These are phyloP conservation scores for Zaprionus tsacasi DNA, from an alignment of 1,140 invertebrate genomes.

Conservation along the genomic window DNA sequence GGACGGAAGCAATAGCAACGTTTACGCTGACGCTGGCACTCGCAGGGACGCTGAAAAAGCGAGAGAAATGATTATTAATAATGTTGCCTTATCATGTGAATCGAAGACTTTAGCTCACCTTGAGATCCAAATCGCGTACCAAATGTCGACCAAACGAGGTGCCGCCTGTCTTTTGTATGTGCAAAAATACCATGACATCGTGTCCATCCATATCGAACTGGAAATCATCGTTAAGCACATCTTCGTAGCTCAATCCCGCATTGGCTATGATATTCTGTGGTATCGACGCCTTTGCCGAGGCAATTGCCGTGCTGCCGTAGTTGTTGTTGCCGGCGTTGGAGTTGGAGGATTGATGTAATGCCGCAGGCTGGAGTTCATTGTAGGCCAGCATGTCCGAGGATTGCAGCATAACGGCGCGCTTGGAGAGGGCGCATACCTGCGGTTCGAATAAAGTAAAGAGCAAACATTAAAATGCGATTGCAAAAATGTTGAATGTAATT, in stretches of 20 bases:
- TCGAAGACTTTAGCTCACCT: conserved; percentile 84
- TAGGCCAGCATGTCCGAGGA: conserved; percentile 78
- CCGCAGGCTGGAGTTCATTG: conserved; percentile 68
- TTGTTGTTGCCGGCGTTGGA: conserved; percentile 55
- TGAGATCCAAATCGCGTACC: conserved; percentile 95
- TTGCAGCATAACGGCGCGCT: conserved; percentile 85
- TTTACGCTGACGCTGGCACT: conserved; percentile 93
- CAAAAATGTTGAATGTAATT: conserved; percentile 51
- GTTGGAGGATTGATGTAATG: conserved; percentile 54
- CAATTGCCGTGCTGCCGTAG: conserved; percentile 58
- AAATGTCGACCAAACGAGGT: conserved; percentile 98
- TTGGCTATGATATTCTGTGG: conserved; percentile 79
- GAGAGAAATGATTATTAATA: not conserved
- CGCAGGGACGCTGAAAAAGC: conserved; percentile 89
- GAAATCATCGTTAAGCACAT: conserved; percentile 93
- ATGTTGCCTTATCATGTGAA: not conserved
- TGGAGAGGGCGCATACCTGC: conserved; percentile 90
- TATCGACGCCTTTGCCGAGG: conserved; percentile 66
- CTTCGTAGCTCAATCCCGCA: conserved; percentile 90
- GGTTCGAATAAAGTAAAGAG: conserved; percentile 40
- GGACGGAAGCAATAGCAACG: conserved; percentile 96
- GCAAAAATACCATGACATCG: conserved; percentile 99
- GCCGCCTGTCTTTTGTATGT: conserved; percentile 96
- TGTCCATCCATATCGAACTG: conserved; percentile 94
- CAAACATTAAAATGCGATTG: conserved; percentile 41